Conservation (phyloP, 1,140 invertebrate genomes). For the Eubasilissa regina region DNA sequence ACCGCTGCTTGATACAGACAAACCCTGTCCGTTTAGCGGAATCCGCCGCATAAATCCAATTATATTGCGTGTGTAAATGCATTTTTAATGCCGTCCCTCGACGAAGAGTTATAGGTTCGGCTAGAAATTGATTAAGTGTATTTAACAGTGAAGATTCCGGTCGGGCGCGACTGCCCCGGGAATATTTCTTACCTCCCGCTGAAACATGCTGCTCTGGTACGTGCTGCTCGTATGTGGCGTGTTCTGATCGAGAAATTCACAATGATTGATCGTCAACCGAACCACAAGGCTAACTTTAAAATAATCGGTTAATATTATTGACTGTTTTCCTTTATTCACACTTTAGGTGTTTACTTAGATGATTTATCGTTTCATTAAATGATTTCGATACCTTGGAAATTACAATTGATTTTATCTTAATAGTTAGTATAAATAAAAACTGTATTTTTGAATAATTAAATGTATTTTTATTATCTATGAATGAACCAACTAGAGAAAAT, state of each 20-base stretch:
- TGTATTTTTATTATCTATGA: too few relatives aligned
- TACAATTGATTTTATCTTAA: too few relatives aligned
- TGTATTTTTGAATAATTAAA: too few relatives aligned
- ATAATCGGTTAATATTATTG: constrained; percentile 18
- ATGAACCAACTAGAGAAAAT: too few relatives aligned
- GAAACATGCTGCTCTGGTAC: constrained; percentile 14
- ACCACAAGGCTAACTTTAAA: background rate
- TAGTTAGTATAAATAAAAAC: too few relatives aligned
- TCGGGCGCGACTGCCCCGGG: constrained; percentile 3
- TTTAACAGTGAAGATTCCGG: constrained; percentile 30
- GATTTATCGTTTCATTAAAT: too few relatives aligned
- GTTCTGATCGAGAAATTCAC: constrained; percentile 6
- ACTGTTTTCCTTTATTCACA: background rate
- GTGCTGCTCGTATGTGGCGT: constrained; percentile 15
- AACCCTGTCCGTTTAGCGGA: constrained; percentile 19
- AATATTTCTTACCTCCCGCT: constrained; percentile 34
- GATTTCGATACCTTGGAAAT: too few relatives aligned
- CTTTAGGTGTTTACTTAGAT: background rate
- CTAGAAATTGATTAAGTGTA: constrained; percentile 47
- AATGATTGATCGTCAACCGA: constrained; percentile 24
- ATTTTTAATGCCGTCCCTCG: constrained; percentile 40
- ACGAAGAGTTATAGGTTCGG: constrained; percentile 35
- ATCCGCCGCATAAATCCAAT: constrained; percentile 32
- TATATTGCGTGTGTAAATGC: constrained; percentile 43
- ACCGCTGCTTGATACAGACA: constrained; percentile 2